phyloP scores from a whole-genome alignment of 2,113 vertebrate species.

The Drymodes brunneopygia region DNA sequence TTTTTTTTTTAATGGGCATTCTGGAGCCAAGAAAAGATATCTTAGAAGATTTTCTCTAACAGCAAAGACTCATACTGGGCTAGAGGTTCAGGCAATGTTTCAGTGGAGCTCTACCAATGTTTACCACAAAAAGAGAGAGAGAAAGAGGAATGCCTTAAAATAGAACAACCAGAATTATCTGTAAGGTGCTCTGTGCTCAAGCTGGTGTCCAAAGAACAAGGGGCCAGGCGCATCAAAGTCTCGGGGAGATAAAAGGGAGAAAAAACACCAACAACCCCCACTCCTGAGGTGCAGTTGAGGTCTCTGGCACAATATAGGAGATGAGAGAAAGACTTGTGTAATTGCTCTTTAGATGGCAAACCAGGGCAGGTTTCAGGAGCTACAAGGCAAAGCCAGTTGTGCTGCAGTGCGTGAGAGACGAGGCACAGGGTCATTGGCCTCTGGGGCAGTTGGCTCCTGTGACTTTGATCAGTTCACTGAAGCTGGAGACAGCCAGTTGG shows the following conservation, averaged over 20 bases:
- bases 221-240: not conserved
- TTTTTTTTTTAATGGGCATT: not conserved
- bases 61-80: not conserved
- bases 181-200: not conserved
- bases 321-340: not conserved
- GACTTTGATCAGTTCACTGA: not conserved
- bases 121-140: not conserved
- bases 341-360: not conserved
- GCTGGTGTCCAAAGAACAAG: not conserved
- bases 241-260: not conserved
- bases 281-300: not conserved
- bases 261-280: not conserved
- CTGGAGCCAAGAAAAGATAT: not conserved
- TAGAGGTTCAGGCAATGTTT: not conserved
- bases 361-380: not conserved
- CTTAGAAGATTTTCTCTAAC: not conserved
- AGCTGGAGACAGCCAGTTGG: not conserved
- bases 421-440: not conserved
- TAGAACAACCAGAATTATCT: not conserved
- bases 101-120: rapidly evolving
- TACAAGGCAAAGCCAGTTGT: not conserved
- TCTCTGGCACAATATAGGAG: not conserved
- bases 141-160: not conserved
- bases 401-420: not conserved
- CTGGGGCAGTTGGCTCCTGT: not conserved